These are phyloP conservation scores for Eulemur albifrons DNA, from an alignment of 2,797 vertebrate genomes.

Conservation along the genomic window DNA sequence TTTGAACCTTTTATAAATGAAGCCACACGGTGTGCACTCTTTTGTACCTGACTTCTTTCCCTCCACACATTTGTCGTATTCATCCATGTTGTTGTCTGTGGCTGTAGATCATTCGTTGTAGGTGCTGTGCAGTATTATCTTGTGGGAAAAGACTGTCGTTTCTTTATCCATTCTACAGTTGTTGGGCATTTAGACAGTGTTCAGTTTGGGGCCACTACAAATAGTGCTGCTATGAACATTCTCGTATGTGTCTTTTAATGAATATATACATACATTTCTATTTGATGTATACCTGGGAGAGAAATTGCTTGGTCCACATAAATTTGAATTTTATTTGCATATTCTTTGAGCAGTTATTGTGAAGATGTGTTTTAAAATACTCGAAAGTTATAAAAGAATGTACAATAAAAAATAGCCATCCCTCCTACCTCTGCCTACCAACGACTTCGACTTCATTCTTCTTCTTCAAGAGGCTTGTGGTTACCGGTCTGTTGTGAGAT, in stretches of 20 bases:
- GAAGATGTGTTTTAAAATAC: neutral
- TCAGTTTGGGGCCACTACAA: neutral
- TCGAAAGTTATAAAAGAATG: neutral
- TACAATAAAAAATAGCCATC: neutral
- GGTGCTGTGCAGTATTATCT: neutral
- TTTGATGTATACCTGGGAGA: neutral
- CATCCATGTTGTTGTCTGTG: neutral
- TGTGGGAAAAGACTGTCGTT: neutral
- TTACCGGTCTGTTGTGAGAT: neutral
- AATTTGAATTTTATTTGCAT: neutral
- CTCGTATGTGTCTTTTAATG: neutral
- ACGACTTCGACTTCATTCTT: neutral
- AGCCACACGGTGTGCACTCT: accelerated
- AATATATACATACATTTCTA: neutral
- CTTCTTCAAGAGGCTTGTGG: neutral
- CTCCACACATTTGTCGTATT: neutral
- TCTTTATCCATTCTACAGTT: neutral
- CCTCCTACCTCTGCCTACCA: neutral
- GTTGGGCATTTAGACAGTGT: neutral
- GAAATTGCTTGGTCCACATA: neutral
- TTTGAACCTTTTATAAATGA: neutral
- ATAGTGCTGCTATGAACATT: neutral
- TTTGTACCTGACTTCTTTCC: neutral
- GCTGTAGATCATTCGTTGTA: neutral
- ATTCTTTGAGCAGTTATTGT: neutral